A percentile compares a stretch with the other conserved stretches of the same genome.
These are phyloP conservation scores for Typhlomys cinereus DNA, from an alignment of 2,113 vertebrate species.

Conservation along the genomic window DNA sequence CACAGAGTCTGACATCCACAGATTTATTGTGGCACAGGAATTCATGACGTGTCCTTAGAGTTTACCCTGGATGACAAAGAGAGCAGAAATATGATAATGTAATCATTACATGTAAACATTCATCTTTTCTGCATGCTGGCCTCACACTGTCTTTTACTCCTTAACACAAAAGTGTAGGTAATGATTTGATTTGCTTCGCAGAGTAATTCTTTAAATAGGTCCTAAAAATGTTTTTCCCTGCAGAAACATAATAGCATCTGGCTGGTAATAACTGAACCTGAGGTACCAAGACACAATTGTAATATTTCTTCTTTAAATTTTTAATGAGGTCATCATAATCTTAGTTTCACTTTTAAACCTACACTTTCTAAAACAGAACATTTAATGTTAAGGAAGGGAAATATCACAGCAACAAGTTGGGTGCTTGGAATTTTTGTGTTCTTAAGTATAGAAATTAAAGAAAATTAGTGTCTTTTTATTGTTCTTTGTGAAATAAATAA, in stretches of 20 bases:
- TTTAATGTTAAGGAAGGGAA: constrained; percentile 31
- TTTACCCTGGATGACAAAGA: constrained; percentile 71
- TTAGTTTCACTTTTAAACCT: constrained; percentile 49
- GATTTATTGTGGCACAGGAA: constrained; percentile 70
- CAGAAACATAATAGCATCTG: constrained; percentile 77
- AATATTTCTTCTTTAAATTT: constrained; percentile 56
- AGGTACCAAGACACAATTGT: constrained; percentile 41
- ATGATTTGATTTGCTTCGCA: constrained; percentile 79
- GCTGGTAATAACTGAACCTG: constrained; percentile 47
- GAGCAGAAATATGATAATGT: constrained; percentile 75
- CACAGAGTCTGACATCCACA: constrained; percentile 31
- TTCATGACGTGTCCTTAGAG: constrained; percentile 68
- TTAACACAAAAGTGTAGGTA: constrained; percentile 65
- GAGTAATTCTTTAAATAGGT: constrained; percentile 81
- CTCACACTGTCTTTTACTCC: constrained; percentile 61
- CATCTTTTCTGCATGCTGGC: constrained; percentile 80
- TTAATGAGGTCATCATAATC: constrained; percentile 35
- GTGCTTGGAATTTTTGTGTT: too few relatives aligned
- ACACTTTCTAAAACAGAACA: constrained; percentile 36
- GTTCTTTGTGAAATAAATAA: constrained; percentile 47
- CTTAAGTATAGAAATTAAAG: constrained; percentile 34
- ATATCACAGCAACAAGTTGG: constrained; percentile 6
- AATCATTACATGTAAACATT: constrained; percentile 80
- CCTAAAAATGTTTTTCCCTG: constrained; percentile 81
- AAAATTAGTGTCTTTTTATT: constrained; percentile 31